Percentiles rank a stretch among this genome's conserved stretches.
Evolutionary conservation across 2,797 vertebrate genomes (phyloP).

Genomic region (Mus spretus): DNA sequence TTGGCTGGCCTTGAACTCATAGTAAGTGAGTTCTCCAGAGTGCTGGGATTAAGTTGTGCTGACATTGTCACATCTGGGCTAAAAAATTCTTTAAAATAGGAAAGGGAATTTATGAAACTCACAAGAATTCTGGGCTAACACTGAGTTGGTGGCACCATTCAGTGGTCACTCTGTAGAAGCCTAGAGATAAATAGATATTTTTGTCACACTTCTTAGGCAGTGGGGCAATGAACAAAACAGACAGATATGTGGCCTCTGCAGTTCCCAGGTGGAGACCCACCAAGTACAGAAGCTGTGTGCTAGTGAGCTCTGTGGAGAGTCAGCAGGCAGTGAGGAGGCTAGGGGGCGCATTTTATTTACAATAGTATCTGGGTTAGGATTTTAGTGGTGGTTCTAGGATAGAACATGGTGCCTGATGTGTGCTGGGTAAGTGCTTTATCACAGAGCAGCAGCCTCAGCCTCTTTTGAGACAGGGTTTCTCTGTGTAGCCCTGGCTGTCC

Average conservation of each 20-base stretch:
- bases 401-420: background rate
- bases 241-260: background rate
- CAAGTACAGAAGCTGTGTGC: background rate
- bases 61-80: background rate
- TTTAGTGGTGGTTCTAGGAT: background rate
- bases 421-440: background rate
- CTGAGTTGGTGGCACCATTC: background rate
- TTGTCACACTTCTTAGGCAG: background rate
- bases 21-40: background rate
- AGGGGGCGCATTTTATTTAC: background rate
- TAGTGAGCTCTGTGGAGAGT: background rate
- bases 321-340: background rate
- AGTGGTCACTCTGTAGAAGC: background rate
- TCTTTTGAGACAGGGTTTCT: no score
- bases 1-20: background rate
- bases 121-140: background rate
- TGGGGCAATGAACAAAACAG: background rate
- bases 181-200: background rate
- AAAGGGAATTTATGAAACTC: conserved; percentile 22
- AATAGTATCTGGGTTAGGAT: no score
- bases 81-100: background rate
- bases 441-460: background rate
- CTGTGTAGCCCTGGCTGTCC: no score
- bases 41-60: background rate
- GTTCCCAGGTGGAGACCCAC: background rate